phyloP scores from a whole-genome alignment of 2,113 vertebrate species.

The Scomber colias region DNA sequence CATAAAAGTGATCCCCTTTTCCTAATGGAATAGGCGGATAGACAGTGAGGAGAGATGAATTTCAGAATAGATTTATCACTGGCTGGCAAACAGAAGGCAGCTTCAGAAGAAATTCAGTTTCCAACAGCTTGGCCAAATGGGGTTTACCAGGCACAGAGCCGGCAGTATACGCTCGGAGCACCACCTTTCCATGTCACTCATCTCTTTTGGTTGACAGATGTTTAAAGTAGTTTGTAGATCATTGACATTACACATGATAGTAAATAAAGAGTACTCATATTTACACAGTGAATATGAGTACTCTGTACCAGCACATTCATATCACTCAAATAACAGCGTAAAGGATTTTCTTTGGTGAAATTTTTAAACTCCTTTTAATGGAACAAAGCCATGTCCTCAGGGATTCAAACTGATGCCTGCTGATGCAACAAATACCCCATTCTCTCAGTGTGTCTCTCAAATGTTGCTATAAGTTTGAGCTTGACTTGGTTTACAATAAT shows the following conservation, averaged over 20 bases:
- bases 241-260: not conserved
- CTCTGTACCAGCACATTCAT: not conserved
- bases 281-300: not conserved
- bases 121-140: slow-evolving; percentile 25
- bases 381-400: slow-evolving; percentile 12
- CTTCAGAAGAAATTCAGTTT: slow-evolving; percentile 30
- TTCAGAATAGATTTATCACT: slow-evolving; percentile 60
- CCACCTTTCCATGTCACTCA: slow-evolving; percentile 18
- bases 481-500: slow-evolving; percentile 2
- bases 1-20: slow-evolving; percentile 48
- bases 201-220: slow-evolving; percentile 2
- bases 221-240: not conserved
- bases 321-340: not conserved
- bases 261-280: not conserved
- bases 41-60: slow-evolving; percentile 35
- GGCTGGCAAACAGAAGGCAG: slow-evolving; percentile 51
- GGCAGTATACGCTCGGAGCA: not conserved
- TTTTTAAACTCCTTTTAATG: not conserved
- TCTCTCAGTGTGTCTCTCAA: not conserved
- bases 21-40: slow-evolving; percentile 49
- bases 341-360: not conserved
- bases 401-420: not conserved
- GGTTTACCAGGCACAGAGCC: slow-evolving; percentile 34
- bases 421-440: not conserved
- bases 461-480: slow-evolving; percentile 5